These are phyloP conservation scores for Drosophila lutescens DNA, from an alignment of 2,888 invertebrate genomes.

Conservation along the genomic window DNA sequence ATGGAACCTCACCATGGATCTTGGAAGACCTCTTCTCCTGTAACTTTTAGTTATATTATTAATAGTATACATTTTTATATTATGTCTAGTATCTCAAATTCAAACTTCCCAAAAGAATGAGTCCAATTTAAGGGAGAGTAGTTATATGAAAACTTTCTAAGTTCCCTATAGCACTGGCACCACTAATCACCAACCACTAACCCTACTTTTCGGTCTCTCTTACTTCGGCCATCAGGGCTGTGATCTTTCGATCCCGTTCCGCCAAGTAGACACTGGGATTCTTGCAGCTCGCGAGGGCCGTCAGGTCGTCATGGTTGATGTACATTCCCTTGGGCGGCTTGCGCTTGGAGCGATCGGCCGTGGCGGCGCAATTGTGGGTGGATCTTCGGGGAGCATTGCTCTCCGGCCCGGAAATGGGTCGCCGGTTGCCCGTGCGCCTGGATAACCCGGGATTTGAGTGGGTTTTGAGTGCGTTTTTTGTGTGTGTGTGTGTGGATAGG, in stretches of 20 bases:
- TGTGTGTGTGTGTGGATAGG: not conserved
- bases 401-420: slow-evolving; percentile 90
- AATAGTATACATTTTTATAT: too few relatives aligned
- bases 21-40: too few relatives aligned
- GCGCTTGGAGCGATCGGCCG: slow-evolving; percentile 87
- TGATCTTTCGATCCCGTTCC: slow-evolving; percentile 96
- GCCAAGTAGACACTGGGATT: slow-evolving; percentile 91
- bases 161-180: not conserved
- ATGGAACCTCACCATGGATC: too few relatives aligned
- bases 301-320: slow-evolving; percentile 98
- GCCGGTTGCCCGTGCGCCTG: slow-evolving; percentile 91
- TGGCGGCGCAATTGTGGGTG: slow-evolving; percentile 74
- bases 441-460: not conserved
- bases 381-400: slow-evolving; percentile 80
- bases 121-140: too few relatives aligned
- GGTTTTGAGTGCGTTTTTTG: slow-evolving; percentile 71
- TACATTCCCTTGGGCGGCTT: slow-evolving; percentile 98
- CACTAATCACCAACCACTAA: not conserved
- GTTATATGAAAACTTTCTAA: too few relatives aligned
- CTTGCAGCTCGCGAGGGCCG: slow-evolving; percentile 89
- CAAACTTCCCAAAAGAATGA: too few relatives aligned
- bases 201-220: slow-evolving; percentile 81
- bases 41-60: too few relatives aligned
- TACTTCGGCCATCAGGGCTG: slow-evolving; percentile 98
- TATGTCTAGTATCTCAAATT: too few relatives aligned